Evolutionary conservation across 2,888 invertebrate genomes (phyloP).

Genomic region (Altica lythri): DNA sequence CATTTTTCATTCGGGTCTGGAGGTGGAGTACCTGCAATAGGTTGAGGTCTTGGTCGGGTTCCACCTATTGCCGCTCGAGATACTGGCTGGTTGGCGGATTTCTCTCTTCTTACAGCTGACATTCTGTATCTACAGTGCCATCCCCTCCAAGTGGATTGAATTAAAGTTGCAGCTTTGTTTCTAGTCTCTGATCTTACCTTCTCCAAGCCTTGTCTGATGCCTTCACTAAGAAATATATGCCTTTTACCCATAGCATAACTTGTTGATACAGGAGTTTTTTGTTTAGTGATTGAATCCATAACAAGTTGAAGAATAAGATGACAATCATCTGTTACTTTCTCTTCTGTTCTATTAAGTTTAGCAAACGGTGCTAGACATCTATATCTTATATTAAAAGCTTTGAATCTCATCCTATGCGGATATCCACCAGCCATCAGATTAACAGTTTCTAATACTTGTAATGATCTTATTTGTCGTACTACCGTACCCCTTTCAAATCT

Average conservation of each 20-base stretch:
- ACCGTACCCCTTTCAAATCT: slow-evolving; percentile 84
- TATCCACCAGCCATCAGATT: slow-evolving; percentile 95
- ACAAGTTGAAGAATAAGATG: slow-evolving; percentile 75
- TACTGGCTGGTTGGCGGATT: slow-evolving; percentile 33
- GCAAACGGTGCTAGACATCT: slow-evolving; percentile 82
- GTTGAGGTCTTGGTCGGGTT: slow-evolving; percentile 79
- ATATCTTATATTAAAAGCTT: slow-evolving; percentile 87
- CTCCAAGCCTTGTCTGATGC: slow-evolving; percentile 88
- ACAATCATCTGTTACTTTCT: slow-evolving; percentile 74
- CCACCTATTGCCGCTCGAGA: slow-evolving; percentile 52
- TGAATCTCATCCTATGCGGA: slow-evolving; percentile 94
- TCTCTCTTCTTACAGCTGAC: slow-evolving; percentile 61
- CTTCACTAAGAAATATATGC: slow-evolving; percentile 93
- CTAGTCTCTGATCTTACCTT: slow-evolving; percentile 77
- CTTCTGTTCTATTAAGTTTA: slow-evolving; percentile 67
- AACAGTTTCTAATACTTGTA: slow-evolving; percentile 88
- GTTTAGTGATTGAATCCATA: slow-evolving; percentile 63
- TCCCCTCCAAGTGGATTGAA: slow-evolving; percentile 86
- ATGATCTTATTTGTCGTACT: slow-evolving; percentile 85
- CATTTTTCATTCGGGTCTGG: slow-evolving; percentile 84
- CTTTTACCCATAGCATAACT: slow-evolving; percentile 92
- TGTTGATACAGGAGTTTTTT: slow-evolving; percentile 66
- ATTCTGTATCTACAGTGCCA: slow-evolving; percentile 73
- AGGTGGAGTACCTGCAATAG: slow-evolving; percentile 86
- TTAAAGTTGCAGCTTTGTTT: slow-evolving; percentile 78